phyloP scores from a whole-genome alignment of 2,797 vertebrate genomes.

The Paratrypauchen microcephalus region DNA sequence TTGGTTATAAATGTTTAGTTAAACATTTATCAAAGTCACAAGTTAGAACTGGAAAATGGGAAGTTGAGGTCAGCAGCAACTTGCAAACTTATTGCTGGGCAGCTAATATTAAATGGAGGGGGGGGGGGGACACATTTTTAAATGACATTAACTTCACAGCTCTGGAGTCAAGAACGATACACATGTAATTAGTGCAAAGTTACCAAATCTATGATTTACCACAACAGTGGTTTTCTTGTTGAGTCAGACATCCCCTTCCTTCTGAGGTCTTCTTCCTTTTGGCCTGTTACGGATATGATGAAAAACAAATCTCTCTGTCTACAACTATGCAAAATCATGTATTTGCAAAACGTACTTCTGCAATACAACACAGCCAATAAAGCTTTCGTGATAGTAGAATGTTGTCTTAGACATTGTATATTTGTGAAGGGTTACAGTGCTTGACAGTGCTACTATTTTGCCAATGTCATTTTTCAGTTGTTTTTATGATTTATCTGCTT shows the following conservation, averaged over 20 bases:
- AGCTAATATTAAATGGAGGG: not conserved
- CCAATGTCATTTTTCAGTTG: not conserved
- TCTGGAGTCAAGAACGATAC: not conserved
- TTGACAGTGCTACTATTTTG: not conserved
- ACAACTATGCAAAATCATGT: slow-evolving; percentile 34
- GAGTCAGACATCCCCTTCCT: slow-evolving; percentile 57
- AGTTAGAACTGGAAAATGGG: slow-evolving; percentile 3
- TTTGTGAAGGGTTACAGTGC: not conserved
- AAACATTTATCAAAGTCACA: slow-evolving; percentile 40
- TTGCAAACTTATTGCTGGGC: not conserved
- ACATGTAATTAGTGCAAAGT: not conserved
- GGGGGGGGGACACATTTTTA: no score
- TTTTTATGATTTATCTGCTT: not conserved
- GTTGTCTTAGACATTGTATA: not conserved
- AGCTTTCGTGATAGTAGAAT: not conserved
- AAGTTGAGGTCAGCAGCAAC: slow-evolving; percentile 9
- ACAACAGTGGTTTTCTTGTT: slow-evolving; percentile 18
- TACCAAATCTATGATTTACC: slow-evolving; percentile 40
- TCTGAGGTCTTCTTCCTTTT: slow-evolving; percentile 44
- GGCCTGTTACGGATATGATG: slow-evolving; percentile 31
- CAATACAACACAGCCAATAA: not conserved
- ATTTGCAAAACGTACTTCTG: not conserved
- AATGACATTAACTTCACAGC: not conserved
- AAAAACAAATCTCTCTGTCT: slow-evolving; percentile 33
- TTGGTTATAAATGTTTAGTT: not conserved